These are phyloP conservation scores for Abrostola tripartita DNA, from an alignment of 2,888 invertebrate species.

Conservation along the genomic window DNA sequence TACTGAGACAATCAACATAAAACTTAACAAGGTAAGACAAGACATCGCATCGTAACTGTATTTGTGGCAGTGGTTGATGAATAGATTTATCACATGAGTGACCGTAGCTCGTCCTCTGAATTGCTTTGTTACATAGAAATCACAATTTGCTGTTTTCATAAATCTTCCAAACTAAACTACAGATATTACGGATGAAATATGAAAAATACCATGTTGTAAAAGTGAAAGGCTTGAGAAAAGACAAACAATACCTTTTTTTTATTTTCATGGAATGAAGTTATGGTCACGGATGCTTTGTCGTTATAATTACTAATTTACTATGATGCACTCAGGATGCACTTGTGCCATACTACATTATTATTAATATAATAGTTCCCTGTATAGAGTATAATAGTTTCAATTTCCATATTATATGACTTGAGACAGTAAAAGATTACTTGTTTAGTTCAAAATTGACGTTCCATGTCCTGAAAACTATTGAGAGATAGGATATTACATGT, in stretches of 20 bases:
- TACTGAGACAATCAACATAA: constrained; percentile 7
- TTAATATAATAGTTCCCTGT: background rate
- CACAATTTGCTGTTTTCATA: background rate
- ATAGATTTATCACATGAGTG: constrained; percentile 61
- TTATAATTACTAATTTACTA: constrained; percentile 45
- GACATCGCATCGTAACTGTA: constrained; percentile 46
- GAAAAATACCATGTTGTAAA: constrained; percentile 29
- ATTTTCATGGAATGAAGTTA: background rate
- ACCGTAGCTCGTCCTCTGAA: constrained; percentile 57
- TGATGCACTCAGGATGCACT: constrained; percentile 2
- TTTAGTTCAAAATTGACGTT: too few species aligned
- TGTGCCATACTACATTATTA: background rate
- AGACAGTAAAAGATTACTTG: too few species aligned
- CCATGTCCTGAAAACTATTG: too few species aligned
- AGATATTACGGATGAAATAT: background rate
- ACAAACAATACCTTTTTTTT: constrained; percentile 15
- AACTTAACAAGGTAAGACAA: constrained; percentile 38
- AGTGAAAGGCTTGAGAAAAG: constrained; percentile 59
- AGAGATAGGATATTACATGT: too few species aligned
- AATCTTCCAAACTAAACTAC: background rate
- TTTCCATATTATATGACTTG: background rate
- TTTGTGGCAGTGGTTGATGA: constrained; percentile 39
- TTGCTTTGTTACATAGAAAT: constrained; percentile 21
- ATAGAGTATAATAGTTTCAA: constrained; percentile 1
- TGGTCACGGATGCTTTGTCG: constrained; percentile 39